These are phyloP conservation scores for Tubiluchus corallicola DNA, from an alignment of 2,888 invertebrate species.

Conservation along the genomic window DNA sequence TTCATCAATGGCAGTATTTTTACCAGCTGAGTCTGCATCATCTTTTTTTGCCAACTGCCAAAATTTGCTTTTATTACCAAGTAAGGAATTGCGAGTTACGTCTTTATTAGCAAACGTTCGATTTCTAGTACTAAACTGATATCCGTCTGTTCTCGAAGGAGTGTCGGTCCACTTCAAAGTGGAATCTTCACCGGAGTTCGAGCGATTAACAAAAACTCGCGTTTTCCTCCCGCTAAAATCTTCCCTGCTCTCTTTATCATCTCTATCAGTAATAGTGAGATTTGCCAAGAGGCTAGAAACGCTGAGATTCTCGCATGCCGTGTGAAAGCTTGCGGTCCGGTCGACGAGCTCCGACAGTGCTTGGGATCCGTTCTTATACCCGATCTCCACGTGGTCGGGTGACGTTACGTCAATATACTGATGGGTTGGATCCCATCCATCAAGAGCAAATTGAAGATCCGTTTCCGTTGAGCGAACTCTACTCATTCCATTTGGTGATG, in stretches of 20 bases:
- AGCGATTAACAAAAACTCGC: no score
- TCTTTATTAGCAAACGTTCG: not conserved
- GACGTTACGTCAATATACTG: slow-evolving; percentile 1
- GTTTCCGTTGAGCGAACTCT: no score
- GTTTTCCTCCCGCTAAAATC: no score
- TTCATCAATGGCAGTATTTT: not conserved
- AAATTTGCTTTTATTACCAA: not conserved
- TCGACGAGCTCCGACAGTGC: no score
- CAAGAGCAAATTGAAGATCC: no score
- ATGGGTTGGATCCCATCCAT: not conserved
- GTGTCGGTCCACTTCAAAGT: not conserved
- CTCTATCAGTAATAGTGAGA: no score
- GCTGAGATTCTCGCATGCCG: slow-evolving; percentile 1
- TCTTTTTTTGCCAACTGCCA: not conserved
- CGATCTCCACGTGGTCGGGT: not conserved
- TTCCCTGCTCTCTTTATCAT: no score
- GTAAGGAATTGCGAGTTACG: not conserved
- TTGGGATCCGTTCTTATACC: not conserved
- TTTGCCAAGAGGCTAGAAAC: not conserved
- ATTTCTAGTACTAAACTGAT: not conserved
- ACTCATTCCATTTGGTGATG: no score
- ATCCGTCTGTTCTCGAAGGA: not conserved
- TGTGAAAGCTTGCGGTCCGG: not conserved
- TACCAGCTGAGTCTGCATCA: not conserved
- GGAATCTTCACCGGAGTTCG: no score